Conservation (phyloP, 2,113 vertebrate species). For the Tympanuchus pallidicinctus region DNA sequence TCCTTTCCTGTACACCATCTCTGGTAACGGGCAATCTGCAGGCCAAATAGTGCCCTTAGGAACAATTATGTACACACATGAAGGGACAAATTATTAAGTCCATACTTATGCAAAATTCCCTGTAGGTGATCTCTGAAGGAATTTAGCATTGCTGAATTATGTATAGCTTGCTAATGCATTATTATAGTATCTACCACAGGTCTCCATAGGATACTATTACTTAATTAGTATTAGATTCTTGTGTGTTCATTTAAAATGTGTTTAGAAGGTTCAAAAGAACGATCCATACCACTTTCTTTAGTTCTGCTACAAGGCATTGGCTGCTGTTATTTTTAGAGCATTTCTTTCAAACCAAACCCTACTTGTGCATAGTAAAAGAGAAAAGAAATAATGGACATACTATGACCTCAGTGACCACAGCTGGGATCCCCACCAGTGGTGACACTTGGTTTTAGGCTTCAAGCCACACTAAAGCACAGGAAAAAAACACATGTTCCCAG, state of each 20-base stretch:
- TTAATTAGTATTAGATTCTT: constrained; percentile 57
- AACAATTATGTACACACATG: background rate
- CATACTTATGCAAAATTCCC: constrained; percentile 8
- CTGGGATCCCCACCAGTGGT: background rate
- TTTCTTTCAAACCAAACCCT: background rate
- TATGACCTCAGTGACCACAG: background rate
- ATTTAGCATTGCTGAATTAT: constrained; percentile 34
- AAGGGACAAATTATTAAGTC: constrained; percentile 43
- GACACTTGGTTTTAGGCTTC: background rate
- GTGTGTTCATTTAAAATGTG: constrained; percentile 24
- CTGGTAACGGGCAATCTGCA: background rate
- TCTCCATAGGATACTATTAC: constrained; percentile 29
- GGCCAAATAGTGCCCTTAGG: background rate
- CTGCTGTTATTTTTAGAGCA: background rate
- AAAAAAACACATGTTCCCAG: background rate
- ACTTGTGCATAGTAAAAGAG: background rate
- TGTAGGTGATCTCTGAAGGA: constrained; percentile 9
- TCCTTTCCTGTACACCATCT: background rate
- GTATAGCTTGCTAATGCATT: constrained; percentile 16
- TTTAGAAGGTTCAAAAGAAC: constrained; percentile 18
- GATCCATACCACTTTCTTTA: background rate
- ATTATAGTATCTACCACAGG: background rate
- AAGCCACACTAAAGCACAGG: background rate
- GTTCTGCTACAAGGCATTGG: fast-evolving
- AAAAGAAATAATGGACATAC: background rate